Conservation (phyloP, 2,888 invertebrate genomes). For the Carabus problematicus region DNA sequence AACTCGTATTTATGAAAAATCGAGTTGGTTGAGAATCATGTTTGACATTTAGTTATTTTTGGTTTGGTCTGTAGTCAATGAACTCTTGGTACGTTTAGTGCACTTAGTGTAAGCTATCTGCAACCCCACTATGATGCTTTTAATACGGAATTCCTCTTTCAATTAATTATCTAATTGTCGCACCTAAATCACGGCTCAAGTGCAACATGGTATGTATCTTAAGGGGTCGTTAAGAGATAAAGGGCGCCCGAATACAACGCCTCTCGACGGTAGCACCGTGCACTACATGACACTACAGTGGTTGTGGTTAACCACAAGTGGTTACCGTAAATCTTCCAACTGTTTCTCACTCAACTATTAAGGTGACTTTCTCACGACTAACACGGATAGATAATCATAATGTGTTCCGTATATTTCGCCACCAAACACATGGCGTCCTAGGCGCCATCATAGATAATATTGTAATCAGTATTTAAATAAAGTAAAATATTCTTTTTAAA, state of each 20-base stretch:
- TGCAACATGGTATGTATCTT: constrained; percentile 27
- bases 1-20: constrained; percentile 4
- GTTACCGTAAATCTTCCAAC: constrained; percentile 11
- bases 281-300: constrained; percentile 3
- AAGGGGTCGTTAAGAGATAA: constrained; percentile 28
- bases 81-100: background rate
- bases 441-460: background rate
- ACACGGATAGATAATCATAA: background rate
- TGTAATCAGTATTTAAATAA: no score
- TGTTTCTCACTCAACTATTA: background rate
- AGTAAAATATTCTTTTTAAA: no score
- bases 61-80: constrained; percentile 1
- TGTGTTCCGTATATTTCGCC: background rate
- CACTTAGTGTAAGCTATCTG: no score
- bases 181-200: constrained; percentile 18
- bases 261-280: background rate
- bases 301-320: constrained; percentile 10
- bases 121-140: no score
- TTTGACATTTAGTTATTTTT: background rate
- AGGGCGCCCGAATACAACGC: constrained; percentile 2
- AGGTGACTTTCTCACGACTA: constrained; percentile 5
- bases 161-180: constrained; percentile 29
- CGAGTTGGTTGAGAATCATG: background rate
- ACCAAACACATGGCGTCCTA: background rate
- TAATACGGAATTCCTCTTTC: constrained; percentile 10